phyloP scores from a whole-genome alignment of 2,797 vertebrate species.

The Argya squamiceps region DNA sequence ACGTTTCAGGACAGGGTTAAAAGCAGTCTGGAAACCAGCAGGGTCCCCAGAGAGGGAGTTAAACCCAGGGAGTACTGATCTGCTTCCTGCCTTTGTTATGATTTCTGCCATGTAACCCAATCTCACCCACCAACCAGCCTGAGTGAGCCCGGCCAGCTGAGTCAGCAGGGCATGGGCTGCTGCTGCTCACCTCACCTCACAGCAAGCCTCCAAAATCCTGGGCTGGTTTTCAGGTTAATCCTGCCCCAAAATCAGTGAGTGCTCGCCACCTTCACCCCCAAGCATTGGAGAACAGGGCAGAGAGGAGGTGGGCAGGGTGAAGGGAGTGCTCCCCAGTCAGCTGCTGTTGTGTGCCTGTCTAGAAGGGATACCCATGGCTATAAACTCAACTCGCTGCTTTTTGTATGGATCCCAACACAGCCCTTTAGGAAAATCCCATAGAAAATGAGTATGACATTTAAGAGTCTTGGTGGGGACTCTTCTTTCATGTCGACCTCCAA shows the following conservation, averaged over 20 bases:
- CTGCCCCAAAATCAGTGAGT: background rate
- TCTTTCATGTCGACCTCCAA: background rate
- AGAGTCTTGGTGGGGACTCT: background rate
- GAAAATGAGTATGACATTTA: background rate
- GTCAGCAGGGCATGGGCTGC: conserved; percentile 82
- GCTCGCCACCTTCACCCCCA: fast-evolving
- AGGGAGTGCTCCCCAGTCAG: background rate
- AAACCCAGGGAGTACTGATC: conserved; percentile 85
- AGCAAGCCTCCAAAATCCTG: conserved; percentile 22
- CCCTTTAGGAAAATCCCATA: background rate
- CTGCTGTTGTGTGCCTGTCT: background rate
- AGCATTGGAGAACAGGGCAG: background rate
- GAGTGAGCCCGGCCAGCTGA: conserved; percentile 78
- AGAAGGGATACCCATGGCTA: background rate
- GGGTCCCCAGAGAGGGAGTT: conserved; percentile 73
- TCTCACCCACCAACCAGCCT: conserved; percentile 74
- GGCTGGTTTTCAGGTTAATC: conserved; percentile 22
- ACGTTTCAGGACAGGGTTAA: conserved; percentile 71
- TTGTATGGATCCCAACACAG: background rate
- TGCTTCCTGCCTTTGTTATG: conserved; percentile 95
- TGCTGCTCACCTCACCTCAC: background rate
- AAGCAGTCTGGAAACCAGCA: conserved; percentile 74
- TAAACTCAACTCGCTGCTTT: background rate
- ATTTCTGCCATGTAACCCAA: conserved; percentile 86
- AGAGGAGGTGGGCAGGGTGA: background rate